Percentiles rank a stretch among this genome's conserved stretches.
These are phyloP conservation scores for Tarsius wallacei DNA, from an alignment of 2,797 vertebrate species.

Conservation along the genomic window DNA sequence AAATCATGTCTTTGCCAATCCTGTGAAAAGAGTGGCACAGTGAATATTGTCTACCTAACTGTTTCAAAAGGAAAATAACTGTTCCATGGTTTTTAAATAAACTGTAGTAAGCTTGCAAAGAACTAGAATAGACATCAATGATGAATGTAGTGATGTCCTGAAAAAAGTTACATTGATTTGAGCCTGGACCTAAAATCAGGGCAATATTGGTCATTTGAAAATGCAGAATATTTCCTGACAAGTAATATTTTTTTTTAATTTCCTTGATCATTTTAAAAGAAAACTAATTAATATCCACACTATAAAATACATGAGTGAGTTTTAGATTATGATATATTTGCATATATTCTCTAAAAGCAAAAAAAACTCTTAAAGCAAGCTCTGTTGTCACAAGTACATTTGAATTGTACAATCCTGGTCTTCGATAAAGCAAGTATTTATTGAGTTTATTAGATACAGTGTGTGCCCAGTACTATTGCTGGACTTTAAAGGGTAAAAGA, in stretches of 20 bases:
- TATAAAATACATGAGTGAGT: background rate
- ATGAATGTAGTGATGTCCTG: background rate
- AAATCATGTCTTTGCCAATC: background rate
- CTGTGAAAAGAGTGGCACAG: background rate
- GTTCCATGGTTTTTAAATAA: background rate
- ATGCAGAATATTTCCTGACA: background rate
- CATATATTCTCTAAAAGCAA: background rate
- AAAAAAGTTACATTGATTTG: background rate
- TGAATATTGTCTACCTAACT: background rate
- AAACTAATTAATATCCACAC: background rate
- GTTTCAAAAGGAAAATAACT: slow-evolving; percentile 6
- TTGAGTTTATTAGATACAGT: background rate
- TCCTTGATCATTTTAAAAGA: background rate
- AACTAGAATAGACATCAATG: background rate
- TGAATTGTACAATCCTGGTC: slow-evolving; percentile 23
- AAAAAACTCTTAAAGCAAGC: background rate
- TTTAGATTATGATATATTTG: background rate
- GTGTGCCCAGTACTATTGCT: background rate
- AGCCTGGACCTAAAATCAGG: background rate
- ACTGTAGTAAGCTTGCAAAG: background rate
- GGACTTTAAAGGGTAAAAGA: background rate
- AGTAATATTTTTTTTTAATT: background rate
- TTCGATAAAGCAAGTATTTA: slow-evolving; percentile 22
- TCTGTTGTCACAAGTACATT: background rate
- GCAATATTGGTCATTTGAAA: background rate